Base-by-base conservation (phyloP, 2,797 vertebrate species). In the Spinibarbus caldwelli region DNA sequence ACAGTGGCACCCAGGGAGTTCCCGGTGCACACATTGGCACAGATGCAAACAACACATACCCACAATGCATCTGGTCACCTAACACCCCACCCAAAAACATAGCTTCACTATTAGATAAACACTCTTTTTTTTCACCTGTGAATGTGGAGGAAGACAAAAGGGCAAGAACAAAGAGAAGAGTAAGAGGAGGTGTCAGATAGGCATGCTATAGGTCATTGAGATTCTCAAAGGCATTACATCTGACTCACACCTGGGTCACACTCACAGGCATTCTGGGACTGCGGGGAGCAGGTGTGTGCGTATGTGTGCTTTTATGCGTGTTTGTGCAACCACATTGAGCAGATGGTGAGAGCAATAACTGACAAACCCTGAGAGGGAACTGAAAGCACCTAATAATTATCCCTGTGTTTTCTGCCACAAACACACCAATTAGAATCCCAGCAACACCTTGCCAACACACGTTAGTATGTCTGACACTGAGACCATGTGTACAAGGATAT, bases 331-430 rank as follows among this genome's bases (percentile, higher is more conserved):
- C 43, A 43, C 68, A 83, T 57, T 72, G 34, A 90, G 82, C 88
- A 90, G 87, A 90, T 88, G 84, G 75, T 54, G n/a, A 80, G 80
- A 82, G 78, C 87, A 82, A 81, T 88, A 88, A 88, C 89, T 85
- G 90, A 88, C 83, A 87, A 88, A 78, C 80, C 87, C 89, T 75
- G 70, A 89, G 87, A 89, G 86, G 80, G 85, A 89, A 87, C 82
- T 84, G 86, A 80, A 83, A 82, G 86, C 86, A 86, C 89, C 83
- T 86, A 88, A 87, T 89, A 87, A 87, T 89, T 86, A 85, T 89
- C 86, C 87, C 86, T 84, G 86, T 89, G 86, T 80, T 78, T 85
- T 87, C 64, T 82, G 83, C 82, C 82, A 36, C 78, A 85, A 85
- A 85, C 80, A 76, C 45, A 26, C 79, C 85, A 88, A 87, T 89